These are phyloP conservation scores for Oenanthe melanoleuca DNA, from an alignment of 2,113 vertebrate species.

Conservation along the genomic window DNA sequence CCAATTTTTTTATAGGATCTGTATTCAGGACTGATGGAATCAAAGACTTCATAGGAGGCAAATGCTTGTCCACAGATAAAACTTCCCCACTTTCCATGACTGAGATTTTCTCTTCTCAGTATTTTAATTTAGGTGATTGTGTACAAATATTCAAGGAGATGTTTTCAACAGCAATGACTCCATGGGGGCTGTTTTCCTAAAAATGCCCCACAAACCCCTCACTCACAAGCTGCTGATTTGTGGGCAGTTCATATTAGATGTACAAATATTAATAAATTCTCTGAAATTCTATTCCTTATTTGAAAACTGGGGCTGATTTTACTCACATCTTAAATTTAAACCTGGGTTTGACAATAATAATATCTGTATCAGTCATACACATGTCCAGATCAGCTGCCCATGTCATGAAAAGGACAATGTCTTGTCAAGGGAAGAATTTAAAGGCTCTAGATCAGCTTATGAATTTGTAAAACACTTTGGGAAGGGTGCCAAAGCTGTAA, in stretches of 20 bases:
- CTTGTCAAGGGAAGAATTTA: background rate
- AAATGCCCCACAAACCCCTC: background rate
- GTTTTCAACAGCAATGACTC: background rate
- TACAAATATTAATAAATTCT: background rate
- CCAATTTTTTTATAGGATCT: background rate
- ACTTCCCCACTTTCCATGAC: background rate
- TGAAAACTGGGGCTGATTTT: background rate
- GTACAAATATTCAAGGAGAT: background rate
- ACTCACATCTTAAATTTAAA: background rate
- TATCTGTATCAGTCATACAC: background rate
- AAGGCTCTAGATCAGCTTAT: background rate
- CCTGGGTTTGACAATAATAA: background rate
- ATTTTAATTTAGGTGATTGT: background rate
- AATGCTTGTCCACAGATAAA: background rate
- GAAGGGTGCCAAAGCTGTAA: background rate
- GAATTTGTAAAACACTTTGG: background rate
- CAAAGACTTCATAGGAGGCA: background rate
- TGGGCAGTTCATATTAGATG: background rate
- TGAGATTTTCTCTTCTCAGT: background rate
- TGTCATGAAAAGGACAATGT: background rate
- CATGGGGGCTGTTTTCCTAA: background rate
- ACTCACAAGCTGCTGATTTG: background rate
- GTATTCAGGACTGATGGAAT: background rate
- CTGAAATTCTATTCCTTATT: background rate
- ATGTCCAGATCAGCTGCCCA: background rate